Conservation (phyloP, 2,888 invertebrate species). For the Cacoxenus indagator region DNA sequence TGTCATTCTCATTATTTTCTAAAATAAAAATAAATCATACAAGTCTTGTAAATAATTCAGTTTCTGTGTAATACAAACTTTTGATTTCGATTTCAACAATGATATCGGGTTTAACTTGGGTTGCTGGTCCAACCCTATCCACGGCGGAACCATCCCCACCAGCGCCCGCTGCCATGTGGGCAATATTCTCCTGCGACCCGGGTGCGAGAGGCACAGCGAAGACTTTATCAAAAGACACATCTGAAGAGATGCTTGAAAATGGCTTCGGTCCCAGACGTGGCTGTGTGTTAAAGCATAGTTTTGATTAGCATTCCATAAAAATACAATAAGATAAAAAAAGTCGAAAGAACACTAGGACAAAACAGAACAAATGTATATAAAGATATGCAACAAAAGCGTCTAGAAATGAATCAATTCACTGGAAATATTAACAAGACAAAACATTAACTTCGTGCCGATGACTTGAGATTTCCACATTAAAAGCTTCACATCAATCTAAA, state of each 20-base stretch:
- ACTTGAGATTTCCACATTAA: too few species aligned
- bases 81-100: slow-evolving; percentile 72
- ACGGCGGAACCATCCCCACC: slow-evolving; percentile 44
- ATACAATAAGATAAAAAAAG: too few species aligned
- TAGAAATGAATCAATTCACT: too few species aligned
- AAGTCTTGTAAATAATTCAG: too few species aligned
- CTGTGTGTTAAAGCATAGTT: slow-evolving; percentile 70
- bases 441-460: too few species aligned
- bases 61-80: slow-evolving; percentile 66
- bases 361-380: too few species aligned
- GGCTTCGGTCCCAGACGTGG: slow-evolving; percentile 89
- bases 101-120: slow-evolving; percentile 61
- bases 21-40: neutral
- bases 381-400: too few species aligned
- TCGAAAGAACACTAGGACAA: too few species aligned
- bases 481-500: too few species aligned
- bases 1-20: slow-evolving; percentile 45
- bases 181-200: slow-evolving; percentile 69
- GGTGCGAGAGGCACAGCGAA: slow-evolving; percentile 85
- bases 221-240: slow-evolving; percentile 85
- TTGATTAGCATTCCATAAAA: slow-evolving; percentile 19
- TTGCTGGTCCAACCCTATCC: slow-evolving; percentile 34
- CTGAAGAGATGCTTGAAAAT: slow-evolving; percentile 83
- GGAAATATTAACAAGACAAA: too few species aligned
- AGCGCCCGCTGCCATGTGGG: slow-evolving; percentile 33